Conservation (phyloP, 1,140 invertebrate genomes). For the Odontomachus brunneus region DNA sequence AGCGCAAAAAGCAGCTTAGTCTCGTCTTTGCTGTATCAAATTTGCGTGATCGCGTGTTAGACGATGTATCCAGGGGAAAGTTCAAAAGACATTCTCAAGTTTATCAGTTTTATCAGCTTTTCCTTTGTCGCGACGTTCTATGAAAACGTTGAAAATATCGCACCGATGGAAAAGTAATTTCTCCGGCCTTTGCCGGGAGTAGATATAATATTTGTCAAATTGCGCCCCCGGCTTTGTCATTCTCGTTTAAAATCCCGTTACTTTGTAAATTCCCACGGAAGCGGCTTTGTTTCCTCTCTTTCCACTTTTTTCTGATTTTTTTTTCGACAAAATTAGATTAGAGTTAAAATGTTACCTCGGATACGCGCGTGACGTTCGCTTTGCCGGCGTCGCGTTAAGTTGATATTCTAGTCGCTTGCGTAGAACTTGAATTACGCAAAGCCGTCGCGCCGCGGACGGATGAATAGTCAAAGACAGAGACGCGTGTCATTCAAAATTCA, state of each 20-base stretch:
- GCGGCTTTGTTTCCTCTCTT: too few species aligned
- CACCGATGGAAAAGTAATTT: constrained; percentile 18
- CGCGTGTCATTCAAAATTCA: constrained; percentile 21
- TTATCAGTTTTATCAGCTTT: constrained; percentile 27
- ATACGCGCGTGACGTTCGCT: not conserved
- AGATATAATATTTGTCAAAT: constrained; percentile 22
- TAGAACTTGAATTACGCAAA: constrained; percentile 1
- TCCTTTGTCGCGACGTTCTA: not conserved
- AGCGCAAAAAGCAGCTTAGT: not conserved
- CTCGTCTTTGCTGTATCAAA: not conserved
- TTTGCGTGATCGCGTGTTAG: constrained; percentile 22
- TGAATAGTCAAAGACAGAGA: constrained; percentile 18
- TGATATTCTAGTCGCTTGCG: not conserved
- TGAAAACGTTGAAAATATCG: constrained; percentile 37
- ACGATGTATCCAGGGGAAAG: not conserved
- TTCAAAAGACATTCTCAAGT: constrained; percentile 25
- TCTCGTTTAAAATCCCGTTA: constrained; percentile 13
- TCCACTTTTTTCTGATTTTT: not conserved
- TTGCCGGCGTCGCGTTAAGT: constrained; percentile 5
- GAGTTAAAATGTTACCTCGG: constrained; percentile 1
- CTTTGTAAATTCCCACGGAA: constrained; percentile 10
- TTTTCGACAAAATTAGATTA: not conserved
- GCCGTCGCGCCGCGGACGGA: not conserved
- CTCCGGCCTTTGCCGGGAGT: not conserved
- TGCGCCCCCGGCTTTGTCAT: constrained; percentile 6